Conservation (phyloP, 2,888 invertebrate species). For the Parelbella ahira region DNA sequence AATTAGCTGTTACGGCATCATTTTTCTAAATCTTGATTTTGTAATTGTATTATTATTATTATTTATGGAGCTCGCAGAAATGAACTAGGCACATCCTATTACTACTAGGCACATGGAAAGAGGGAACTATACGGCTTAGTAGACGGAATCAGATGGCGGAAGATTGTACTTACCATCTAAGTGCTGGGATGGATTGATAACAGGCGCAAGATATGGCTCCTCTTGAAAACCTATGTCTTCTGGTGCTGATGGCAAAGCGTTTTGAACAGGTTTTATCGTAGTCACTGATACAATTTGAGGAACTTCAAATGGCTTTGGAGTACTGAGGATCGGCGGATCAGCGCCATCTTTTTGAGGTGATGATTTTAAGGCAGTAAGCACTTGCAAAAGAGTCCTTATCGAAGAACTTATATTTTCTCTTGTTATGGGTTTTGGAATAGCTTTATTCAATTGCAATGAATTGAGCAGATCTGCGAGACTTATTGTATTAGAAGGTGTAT, state of each 20-base stretch:
- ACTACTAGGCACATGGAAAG: too few relatives aligned
- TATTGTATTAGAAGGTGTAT: conserved; percentile 42
- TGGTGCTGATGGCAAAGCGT: conserved; percentile 37
- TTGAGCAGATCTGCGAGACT: conserved; percentile 81
- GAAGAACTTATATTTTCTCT: conserved; percentile 89
- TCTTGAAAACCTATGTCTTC: conserved; percentile 49
- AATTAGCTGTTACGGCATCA: too few relatives aligned
- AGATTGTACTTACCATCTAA: conserved; percentile 71
- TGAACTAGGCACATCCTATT: too few relatives aligned
- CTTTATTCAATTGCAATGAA: conserved; percentile 87
- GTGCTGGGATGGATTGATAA: conserved; percentile 64
- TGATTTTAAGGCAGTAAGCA: conserved; percentile 84
- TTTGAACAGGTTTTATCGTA: conserved; percentile 45
- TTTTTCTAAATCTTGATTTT: too few relatives aligned
- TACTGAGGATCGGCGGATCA: conserved; percentile 54
- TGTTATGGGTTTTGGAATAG: conserved; percentile 87
- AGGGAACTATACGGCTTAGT: too few relatives aligned
- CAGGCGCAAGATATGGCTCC: conserved; percentile 59
- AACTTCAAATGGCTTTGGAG: conserved; percentile 59
- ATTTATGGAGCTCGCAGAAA: too few relatives aligned
- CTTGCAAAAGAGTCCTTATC: conserved; percentile 87
- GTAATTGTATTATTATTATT: too few relatives aligned
- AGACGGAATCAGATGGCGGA: too few relatives aligned
- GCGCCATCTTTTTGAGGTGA: conserved; percentile 59
- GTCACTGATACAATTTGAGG: conserved; percentile 39